A percentile compares a stretch with the other conserved stretches of the same genome.
These are phyloP conservation scores for Acronicta psi DNA, from an alignment of 2,888 invertebrate genomes.

Conservation along the genomic window DNA sequence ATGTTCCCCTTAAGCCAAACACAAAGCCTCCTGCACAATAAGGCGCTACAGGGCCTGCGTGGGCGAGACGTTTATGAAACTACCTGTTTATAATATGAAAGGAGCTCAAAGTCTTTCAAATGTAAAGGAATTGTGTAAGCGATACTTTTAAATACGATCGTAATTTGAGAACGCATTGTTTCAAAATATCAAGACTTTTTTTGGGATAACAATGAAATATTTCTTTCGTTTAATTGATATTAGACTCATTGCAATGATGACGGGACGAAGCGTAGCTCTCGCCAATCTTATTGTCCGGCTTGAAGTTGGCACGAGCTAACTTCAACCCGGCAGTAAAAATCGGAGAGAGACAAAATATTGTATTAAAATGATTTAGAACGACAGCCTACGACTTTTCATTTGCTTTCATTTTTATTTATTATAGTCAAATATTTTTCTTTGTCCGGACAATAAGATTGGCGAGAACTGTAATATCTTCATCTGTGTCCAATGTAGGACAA, in stretches of 20 bases:
- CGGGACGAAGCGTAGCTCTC: background rate
- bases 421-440: too few relatives aligned
- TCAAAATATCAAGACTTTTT: background rate
- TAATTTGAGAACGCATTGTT: constrained; percentile 10
- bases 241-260: too few relatives aligned
- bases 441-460: too few relatives aligned
- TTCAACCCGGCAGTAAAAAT: too few relatives aligned
- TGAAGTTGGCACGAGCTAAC: too few relatives aligned
- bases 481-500: constrained; percentile 54
- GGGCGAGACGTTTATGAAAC: constrained; percentile 74
- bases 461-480: constrained; percentile 14
- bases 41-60: constrained; percentile 67
- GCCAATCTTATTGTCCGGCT: too few relatives aligned
- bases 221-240: too few relatives aligned
- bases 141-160: constrained; percentile 14
- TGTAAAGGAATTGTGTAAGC: constrained; percentile 36
- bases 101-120: constrained; percentile 40
- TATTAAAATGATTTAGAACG: too few relatives aligned
- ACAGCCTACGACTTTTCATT: too few relatives aligned
- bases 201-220: too few relatives aligned
- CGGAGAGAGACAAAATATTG: too few relatives aligned
- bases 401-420: too few relatives aligned
- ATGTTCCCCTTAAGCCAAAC: constrained; percentile 61
- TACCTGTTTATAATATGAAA: constrained; percentile 58
- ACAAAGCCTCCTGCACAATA: constrained; percentile 72